Evolutionary conservation across 2,888 invertebrate species (phyloP).

Genomic region (Drosophila flavopinicola): DNA sequence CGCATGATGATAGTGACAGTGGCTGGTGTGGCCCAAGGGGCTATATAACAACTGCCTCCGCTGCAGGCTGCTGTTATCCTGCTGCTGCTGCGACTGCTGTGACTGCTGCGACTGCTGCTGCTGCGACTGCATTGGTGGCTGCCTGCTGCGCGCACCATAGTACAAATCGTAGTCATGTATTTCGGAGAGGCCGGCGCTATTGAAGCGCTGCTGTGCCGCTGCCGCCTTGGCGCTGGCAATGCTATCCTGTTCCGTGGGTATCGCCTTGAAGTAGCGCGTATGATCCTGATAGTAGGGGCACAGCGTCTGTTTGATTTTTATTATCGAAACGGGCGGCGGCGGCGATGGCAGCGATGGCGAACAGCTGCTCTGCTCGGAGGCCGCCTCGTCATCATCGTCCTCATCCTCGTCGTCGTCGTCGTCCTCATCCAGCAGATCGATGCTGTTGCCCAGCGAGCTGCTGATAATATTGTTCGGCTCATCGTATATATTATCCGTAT

Average conservation of each 20-base stretch:
- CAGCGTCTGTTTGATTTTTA: constrained; percentile 77
- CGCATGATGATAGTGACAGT: constrained; percentile 70
- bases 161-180: constrained; percentile 84
- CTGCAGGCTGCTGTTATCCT: constrained; percentile 66
- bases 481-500: constrained; percentile 84
- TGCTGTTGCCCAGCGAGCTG: constrained; percentile 80
- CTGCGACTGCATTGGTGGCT: constrained; percentile 28
- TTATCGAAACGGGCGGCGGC: constrained; percentile 77
- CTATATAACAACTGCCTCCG: constrained; percentile 82
- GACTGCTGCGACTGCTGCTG: no score
- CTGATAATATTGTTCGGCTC: constrained; percentile 83
- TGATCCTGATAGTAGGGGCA: constrained; percentile 83
- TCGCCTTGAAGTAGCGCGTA: constrained; percentile 82
- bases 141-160: constrained; percentile 77
- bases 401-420: constrained; percentile 21
- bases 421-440: constrained; percentile 77
- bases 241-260: constrained; percentile 82
- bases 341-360: constrained; percentile 75
- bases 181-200: constrained; percentile 80
- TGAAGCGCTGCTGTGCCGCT: constrained; percentile 80
- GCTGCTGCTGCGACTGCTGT: constrained; percentile 10
- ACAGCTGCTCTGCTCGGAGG: constrained; percentile 75
- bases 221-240: constrained; percentile 77
- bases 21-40: constrained; percentile 82
- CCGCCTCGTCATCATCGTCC: constrained; percentile 61